Conservation (phyloP, 2,888 invertebrate genomes). For the Yponomeuta evonymella region DNA sequence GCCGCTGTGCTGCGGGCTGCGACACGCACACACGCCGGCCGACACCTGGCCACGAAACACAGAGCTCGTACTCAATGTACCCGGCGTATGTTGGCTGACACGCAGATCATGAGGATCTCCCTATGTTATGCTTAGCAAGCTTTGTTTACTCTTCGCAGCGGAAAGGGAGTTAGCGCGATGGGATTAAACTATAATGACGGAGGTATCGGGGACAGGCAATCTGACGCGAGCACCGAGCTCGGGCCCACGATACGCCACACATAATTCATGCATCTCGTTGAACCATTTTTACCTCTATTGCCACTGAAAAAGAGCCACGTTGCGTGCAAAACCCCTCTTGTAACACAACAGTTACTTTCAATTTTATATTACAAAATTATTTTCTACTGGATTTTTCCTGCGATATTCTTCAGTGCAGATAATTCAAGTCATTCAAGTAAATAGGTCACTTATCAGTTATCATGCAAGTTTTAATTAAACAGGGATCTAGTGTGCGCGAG, state of each 20-base stretch:
- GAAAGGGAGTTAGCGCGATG: background rate
- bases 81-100: background rate
- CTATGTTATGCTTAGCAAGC: background rate
- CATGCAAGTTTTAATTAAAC: background rate
- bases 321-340: background rate
- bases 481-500: background rate
- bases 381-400: background rate
- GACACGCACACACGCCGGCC: no score
- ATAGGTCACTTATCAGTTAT: background rate
- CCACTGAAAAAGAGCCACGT: background rate
- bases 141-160: background rate
- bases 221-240: background rate
- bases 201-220: background rate
- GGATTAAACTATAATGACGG: background rate
- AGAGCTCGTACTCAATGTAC: no score
- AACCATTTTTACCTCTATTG: background rate
- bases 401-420: background rate
- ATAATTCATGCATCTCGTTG: background rate
- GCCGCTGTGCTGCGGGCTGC: no score
- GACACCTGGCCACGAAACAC: no score
- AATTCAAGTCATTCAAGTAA: background rate
- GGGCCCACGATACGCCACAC: background rate
- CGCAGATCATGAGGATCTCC: background rate
- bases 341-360: background rate
- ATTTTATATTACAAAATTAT: background rate